Evolutionary conservation across 2,888 invertebrate species (phyloP).

Genomic region (Spilosoma lubricipeda): DNA sequence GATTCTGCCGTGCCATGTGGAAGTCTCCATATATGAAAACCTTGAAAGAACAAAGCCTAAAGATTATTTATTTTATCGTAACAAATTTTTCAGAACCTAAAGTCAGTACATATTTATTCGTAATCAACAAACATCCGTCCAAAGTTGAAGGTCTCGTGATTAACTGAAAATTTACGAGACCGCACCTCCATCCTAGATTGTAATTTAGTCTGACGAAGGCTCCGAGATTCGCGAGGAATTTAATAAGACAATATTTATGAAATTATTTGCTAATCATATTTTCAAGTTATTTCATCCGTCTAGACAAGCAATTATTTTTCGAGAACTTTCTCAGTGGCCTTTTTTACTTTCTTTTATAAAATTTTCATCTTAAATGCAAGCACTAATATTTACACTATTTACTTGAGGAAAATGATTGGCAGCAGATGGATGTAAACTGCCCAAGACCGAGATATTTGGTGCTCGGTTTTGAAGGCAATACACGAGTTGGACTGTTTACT

Average conservation of each 20-base stretch:
- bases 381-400: too few relatives aligned
- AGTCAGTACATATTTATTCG: background rate
- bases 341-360: background rate
- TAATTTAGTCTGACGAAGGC: slow-evolving; percentile 6
- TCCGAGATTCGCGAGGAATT: slow-evolving; percentile 23
- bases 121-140: slow-evolving; percentile 1
- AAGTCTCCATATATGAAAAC: too few relatives aligned
- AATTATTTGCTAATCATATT: background rate
- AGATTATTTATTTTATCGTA: background rate
- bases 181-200: slow-evolving; percentile 20
- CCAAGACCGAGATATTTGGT: too few relatives aligned
- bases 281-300: slow-evolving; percentile 2
- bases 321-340: background rate
- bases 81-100: background rate
- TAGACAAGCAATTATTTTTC: background rate
- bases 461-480: too few relatives aligned
- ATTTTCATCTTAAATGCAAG: background rate
- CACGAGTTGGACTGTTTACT: too few relatives aligned
- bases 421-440: too few relatives aligned
- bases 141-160: slow-evolving; percentile 29
- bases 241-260: slow-evolving; percentile 7
- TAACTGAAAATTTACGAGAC: slow-evolving; percentile 42
- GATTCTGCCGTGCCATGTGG: too few relatives aligned
- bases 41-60: background rate
- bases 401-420: too few relatives aligned